Evolutionary conservation across 2,888 invertebrate species (phyloP).

Genomic region (Ophioninae sp.): DNA sequence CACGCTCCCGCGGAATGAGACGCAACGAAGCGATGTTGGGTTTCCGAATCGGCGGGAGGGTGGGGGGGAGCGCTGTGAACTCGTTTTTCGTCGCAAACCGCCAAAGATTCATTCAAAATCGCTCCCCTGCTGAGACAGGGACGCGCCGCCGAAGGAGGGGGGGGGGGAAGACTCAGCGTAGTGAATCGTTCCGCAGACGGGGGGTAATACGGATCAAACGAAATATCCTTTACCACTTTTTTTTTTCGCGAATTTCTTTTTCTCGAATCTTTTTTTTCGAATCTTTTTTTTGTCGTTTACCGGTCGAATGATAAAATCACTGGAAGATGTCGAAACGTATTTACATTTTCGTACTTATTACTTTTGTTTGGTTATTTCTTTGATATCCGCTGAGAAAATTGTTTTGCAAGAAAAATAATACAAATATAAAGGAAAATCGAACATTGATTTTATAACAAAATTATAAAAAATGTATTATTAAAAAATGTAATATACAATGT

Average conservation of each 20-base stretch:
- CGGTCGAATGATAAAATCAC: too few species aligned
- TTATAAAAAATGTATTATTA: too few species aligned
- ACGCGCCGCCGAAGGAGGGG: not conserved
- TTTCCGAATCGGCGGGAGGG: not conserved
- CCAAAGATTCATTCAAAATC: slow-evolving; percentile 59
- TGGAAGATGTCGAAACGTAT: too few species aligned
- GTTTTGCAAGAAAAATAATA: too few species aligned
- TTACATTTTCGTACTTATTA: too few species aligned
- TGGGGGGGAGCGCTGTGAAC: slow-evolving; percentile 41
- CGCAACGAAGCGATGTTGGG: not conserved
- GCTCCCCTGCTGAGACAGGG: slow-evolving; percentile 32
- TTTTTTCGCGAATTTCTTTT: too few species aligned
- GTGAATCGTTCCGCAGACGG: not conserved
- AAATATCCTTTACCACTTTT: not conserved
- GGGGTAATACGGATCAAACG: slow-evolving; percentile 38
- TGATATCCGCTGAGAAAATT: too few species aligned
- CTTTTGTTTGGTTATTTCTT: too few species aligned
- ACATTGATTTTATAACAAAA: too few species aligned
- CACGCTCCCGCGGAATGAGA: slow-evolving; percentile 21
- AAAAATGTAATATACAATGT: too few species aligned
- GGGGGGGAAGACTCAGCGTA: not conserved
- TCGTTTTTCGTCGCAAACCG: slow-evolving; percentile 57
- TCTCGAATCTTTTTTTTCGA: not conserved
- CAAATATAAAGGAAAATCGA: too few species aligned
- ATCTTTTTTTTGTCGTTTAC: not conserved